Conservation (phyloP, 2,888 invertebrate species). For the Drosophila quinaria region DNA sequence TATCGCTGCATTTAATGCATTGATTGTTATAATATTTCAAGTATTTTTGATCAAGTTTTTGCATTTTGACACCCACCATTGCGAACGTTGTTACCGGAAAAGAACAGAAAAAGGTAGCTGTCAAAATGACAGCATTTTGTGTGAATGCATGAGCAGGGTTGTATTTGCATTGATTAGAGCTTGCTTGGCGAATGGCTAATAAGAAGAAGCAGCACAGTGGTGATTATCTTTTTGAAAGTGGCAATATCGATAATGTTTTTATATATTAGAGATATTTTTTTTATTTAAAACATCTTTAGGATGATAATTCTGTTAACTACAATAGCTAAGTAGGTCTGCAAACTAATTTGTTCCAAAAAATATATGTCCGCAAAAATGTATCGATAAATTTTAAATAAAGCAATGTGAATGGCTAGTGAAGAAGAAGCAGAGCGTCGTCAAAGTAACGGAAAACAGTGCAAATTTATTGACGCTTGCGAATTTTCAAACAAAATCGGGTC, state of each 20-base stretch:
- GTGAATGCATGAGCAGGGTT: constrained; percentile 47
- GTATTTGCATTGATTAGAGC: not conserved
- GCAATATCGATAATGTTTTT: not conserved
- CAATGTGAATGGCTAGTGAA: constrained; percentile 2
- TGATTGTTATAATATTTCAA: constrained; percentile 47
- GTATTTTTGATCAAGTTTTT: constrained; percentile 54
- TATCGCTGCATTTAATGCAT: constrained; percentile 15
- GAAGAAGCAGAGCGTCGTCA: constrained; percentile 44
- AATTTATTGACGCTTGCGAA: constrained; percentile 38
- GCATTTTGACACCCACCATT: constrained; percentile 83
- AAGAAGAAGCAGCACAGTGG: not conserved
- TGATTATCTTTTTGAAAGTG: not conserved
- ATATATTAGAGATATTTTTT: no score
- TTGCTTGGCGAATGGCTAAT: constrained; percentile 16
- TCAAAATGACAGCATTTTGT: constrained; percentile 52
- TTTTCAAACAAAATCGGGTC: constrained; percentile 36
- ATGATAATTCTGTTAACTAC: not conserved
- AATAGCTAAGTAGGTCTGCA: not conserved
- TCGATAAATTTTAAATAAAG: no score
- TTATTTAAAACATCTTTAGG: no score
- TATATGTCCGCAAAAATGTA: no score
- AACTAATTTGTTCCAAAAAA: not conserved
- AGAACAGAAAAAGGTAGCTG: constrained; percentile 70
- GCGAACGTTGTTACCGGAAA: constrained; percentile 84
- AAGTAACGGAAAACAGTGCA: constrained; percentile 60